Base-by-base conservation (phyloP, 2,113 vertebrate species). In the Onychostoma macrolepis region DNA sequence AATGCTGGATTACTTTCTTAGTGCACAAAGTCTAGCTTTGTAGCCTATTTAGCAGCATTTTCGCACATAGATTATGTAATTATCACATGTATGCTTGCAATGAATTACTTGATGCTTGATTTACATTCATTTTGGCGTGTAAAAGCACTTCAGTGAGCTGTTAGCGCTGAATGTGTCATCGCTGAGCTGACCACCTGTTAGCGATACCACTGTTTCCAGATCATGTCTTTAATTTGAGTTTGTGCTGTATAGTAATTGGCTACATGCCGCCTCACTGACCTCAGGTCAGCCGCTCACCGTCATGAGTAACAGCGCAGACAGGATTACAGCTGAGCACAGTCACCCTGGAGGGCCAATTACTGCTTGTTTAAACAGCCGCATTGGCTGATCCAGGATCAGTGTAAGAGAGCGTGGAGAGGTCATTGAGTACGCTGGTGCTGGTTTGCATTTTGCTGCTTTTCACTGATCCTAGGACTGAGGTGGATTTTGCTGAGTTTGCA, bases 221-320 rank as follows among this genome's bases (percentile, higher is more conserved):
- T 74, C 83, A 61, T 61, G 85, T 87, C 45, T 74, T 84, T 74
- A 75, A 84, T 74, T 74, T 24, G 30, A 43, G 48, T 58, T 50
- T 76, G 84, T 8, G 36, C 61, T 69, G 74, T 76, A 88, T 80
- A 74, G 74, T 88, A 90, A 88, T 83, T 82, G 85, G 80, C 74
- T 63, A 30, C 80, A 83, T 58, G 38, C 84, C 80, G 72, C 50
- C 58, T 26, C 61, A 48, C 84, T 87, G 80, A 85, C 84, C 89
- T 36, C 69, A 80, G 80, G 84, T 80, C 74, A 86, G 79, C 26
- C 76, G 53, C 75, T 84, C 67, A 80, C 79, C 41, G n/a, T 41
- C 65, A 74, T 86, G 84, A 89, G 84, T 89, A 80, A 84, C 76
- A 50, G 56, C 41, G 26, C 53, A 80, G 87, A 78, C 79, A 72